A percentile compares a stretch with the other conserved stretches of the same genome.
Conservation (phyloP, 2,113 vertebrate genomes). For the Phyllopteryx taeniolatus region DNA sequence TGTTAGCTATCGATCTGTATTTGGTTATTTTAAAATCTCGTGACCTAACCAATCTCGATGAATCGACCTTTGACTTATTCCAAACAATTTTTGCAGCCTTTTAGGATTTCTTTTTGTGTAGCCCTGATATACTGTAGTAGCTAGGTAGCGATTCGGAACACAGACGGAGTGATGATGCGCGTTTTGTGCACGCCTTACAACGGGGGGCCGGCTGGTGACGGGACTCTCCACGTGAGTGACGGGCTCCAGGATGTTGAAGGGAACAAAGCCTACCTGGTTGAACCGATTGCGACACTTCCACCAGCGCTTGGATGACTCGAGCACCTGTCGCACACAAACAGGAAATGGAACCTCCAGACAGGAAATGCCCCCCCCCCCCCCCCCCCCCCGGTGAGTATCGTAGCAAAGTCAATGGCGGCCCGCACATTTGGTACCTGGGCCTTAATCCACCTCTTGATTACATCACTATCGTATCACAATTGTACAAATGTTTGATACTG, state of each 20-base stretch:
- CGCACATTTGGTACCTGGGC: too few relatives aligned
- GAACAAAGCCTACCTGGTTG: conserved; percentile 77
- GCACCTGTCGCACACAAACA: conserved; percentile 59
- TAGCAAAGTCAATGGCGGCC: neutral
- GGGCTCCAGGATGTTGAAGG: conserved; percentile 80
- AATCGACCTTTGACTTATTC: too few relatives aligned
- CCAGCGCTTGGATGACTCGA: conserved; percentile 81
- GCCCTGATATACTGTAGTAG: too few relatives aligned
- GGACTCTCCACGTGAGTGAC: conserved; percentile 61
- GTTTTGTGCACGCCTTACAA: conserved; percentile 42
- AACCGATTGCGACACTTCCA: conserved; percentile 80
- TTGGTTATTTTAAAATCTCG: too few relatives aligned
- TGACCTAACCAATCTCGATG: too few relatives aligned
- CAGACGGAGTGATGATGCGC: neutral
- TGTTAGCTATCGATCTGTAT: too few relatives aligned
- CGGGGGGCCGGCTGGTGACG: conserved; percentile 20
- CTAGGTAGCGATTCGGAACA: too few relatives aligned
- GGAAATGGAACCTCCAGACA: neutral
- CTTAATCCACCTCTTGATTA: too few relatives aligned
- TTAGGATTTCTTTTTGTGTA: too few relatives aligned
- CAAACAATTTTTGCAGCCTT: too few relatives aligned
- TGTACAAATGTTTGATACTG: too few relatives aligned
- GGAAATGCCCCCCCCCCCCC: neutral
- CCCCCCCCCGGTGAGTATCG: neutral
- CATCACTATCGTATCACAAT: neutral